Evolutionary conservation across 2,888 invertebrate genomes (phyloP).

Genomic region (Entomobrya proxima): DNA sequence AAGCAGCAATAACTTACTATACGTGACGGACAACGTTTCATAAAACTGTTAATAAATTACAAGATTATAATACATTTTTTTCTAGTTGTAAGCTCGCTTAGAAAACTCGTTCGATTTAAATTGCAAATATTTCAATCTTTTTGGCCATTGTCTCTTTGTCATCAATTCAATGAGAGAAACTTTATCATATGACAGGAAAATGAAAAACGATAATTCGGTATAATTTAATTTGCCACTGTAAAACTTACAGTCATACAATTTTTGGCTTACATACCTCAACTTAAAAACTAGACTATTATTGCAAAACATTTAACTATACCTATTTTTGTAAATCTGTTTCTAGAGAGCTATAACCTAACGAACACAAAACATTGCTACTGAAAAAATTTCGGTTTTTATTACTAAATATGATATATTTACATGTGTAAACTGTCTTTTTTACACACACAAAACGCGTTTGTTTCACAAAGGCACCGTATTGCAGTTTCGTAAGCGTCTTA

Average conservation of each 20-base stretch:
- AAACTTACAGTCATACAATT: neutral
- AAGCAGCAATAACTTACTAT: neutral
- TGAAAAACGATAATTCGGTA: neutral
- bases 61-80: neutral
- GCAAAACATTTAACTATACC: neutral
- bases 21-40: neutral
- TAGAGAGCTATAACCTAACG: neutral
- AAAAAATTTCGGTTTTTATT: neutral
- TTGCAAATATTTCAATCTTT: constrained; percentile 23
- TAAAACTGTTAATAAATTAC: too few species aligned
- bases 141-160: neutral
- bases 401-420: neutral
- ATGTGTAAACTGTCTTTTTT: neutral
- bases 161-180: neutral
- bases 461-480: constrained; percentile 13
- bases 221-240: neutral
- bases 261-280: neutral
- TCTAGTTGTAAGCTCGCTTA: constrained; percentile 42
- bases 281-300: neutral
- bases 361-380: neutral
- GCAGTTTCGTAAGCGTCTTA: constrained; percentile 18
- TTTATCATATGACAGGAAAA: neutral
- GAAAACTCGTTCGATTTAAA: constrained; percentile 49
- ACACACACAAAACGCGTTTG: neutral
- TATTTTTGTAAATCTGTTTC: neutral